Percentiles rank a stretch among this genome's conserved stretches.
phyloP scores from a whole-genome alignment of 1,140 invertebrate species.

The Drosophila nigromelanica region DNA sequence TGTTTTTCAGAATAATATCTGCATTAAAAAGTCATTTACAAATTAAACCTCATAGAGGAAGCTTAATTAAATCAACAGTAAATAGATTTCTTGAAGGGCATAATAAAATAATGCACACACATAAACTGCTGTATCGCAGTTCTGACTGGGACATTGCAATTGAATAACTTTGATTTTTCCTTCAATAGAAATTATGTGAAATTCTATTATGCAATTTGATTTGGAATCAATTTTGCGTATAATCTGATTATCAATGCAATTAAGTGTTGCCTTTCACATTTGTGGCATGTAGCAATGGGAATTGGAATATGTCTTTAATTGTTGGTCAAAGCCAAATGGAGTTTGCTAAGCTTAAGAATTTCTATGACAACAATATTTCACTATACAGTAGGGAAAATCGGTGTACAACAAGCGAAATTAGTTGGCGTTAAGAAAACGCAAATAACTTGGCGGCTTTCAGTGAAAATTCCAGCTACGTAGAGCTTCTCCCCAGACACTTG shows the following conservation, averaged over 20 bases:
- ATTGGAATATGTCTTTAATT: conserved; percentile 4
- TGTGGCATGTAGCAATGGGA: conserved; percentile 10
- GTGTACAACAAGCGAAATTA: background rate
- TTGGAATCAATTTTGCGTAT: conserved; percentile 43
- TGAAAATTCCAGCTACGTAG: conserved; percentile 3
- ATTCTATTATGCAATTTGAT: conserved; percentile 40
- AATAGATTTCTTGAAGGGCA: background rate
- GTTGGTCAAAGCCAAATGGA: conserved; percentile 31
- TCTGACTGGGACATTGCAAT: conserved; percentile 15
- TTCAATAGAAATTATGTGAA: conserved; percentile 22
- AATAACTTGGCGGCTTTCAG: conserved; percentile 14
- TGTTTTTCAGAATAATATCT: too few relatives aligned
- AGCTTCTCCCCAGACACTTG: conserved; percentile 51
- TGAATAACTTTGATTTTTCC: conserved; percentile 33
- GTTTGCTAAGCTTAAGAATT: conserved; percentile 16
- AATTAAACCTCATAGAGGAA: too few relatives aligned
- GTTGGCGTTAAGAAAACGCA: background rate
- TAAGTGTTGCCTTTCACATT: conserved; percentile 26
- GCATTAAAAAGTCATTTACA: too few relatives aligned
- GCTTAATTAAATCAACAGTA: too few relatives aligned
- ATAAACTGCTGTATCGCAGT: background rate
- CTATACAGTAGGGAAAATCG: background rate
- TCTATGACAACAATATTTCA: conserved; percentile 15
- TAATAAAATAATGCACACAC: background rate
- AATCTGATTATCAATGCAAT: conserved; percentile 50